These are phyloP conservation scores for Myrmecobius fasciatus DNA, from an alignment of 2,113 vertebrate genomes.

Conservation along the genomic window DNA sequence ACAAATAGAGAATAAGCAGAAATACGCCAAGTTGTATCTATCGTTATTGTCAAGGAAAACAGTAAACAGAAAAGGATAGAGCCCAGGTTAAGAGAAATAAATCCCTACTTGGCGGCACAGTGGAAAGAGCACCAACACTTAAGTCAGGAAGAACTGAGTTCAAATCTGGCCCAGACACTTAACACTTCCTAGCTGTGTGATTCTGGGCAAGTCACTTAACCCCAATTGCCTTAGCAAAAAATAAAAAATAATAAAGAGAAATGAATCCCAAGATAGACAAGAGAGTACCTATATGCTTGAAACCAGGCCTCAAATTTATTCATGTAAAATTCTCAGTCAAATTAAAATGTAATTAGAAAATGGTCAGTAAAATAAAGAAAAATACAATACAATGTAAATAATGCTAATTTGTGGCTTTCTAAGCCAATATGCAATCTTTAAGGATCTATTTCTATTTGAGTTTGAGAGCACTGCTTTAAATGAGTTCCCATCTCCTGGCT, in stretches of 20 bases:
- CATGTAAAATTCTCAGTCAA: background rate
- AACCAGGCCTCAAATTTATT: background rate
- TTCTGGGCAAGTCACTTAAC: no score
- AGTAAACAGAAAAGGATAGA: background rate
- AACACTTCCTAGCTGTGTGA: no score
- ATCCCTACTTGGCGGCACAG: no score
- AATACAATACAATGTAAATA: background rate
- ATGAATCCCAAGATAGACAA: no score
- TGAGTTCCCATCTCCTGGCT: background rate
- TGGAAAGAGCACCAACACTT: no score
- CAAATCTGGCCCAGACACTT: no score
- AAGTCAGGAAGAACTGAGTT: no score
- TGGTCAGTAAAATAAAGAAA: background rate
- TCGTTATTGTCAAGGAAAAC: background rate
- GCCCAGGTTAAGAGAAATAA: no score
- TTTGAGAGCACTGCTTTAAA: background rate
- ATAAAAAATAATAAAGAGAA: no score
- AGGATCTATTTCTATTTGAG: background rate
- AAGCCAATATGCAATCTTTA: background rate
- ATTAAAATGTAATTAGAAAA: background rate
- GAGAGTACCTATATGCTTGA: background rate
- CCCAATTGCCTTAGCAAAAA: no score
- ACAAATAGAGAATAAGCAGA: background rate
- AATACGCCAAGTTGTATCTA: background rate
- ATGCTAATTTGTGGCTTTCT: background rate